A percentile compares a stretch with the other conserved stretches of the same genome.
These are phyloP conservation scores for Aporophyla lueneburgensis DNA, from an alignment of 2,888 invertebrate genomes.

Conservation along the genomic window DNA sequence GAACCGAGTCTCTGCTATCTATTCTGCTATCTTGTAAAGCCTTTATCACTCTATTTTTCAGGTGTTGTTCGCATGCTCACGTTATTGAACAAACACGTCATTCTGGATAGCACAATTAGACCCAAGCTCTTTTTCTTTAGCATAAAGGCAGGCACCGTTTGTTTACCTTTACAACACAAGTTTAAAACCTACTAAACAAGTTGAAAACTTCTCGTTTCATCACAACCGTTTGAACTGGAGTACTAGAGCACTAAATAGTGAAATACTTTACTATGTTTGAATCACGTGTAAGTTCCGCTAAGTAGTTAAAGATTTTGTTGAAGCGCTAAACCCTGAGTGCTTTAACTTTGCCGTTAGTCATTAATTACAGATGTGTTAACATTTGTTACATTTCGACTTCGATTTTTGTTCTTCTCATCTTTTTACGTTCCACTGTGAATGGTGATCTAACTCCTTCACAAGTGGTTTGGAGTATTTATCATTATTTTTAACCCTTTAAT, in stretches of 20 bases:
- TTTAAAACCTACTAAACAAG: slow-evolving; percentile 20
- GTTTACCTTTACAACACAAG: slow-evolving; percentile 1
- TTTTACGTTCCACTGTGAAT: too few relatives aligned
- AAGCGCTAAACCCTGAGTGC: slow-evolving; percentile 31
- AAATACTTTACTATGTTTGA: slow-evolving; percentile 32
- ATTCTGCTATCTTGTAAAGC: not conserved
- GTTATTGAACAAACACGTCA: too few relatives aligned
- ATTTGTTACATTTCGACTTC: not conserved
- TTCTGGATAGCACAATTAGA: too few relatives aligned
- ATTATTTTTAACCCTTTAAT: too few relatives aligned
- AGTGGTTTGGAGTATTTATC: not conserved
- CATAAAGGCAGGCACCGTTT: accelerated
- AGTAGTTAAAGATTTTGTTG: slow-evolving; percentile 46
- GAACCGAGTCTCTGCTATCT: not conserved
- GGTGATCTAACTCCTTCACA: too few relatives aligned
- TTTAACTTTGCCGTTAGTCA: slow-evolving; percentile 30
- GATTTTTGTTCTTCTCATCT: not conserved
- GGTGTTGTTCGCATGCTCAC: not conserved
- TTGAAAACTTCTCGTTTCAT: slow-evolving; percentile 20
- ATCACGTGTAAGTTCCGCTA: slow-evolving; percentile 32
- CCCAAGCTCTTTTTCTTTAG: not conserved
- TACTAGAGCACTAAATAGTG: slow-evolving; percentile 26
- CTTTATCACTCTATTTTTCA: not conserved
- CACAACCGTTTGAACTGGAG: slow-evolving; percentile 16
- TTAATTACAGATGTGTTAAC: slow-evolving; percentile 41